Conservation (phyloP, 2,888 invertebrate genomes). For the Trissoscelio sp. region DNA sequence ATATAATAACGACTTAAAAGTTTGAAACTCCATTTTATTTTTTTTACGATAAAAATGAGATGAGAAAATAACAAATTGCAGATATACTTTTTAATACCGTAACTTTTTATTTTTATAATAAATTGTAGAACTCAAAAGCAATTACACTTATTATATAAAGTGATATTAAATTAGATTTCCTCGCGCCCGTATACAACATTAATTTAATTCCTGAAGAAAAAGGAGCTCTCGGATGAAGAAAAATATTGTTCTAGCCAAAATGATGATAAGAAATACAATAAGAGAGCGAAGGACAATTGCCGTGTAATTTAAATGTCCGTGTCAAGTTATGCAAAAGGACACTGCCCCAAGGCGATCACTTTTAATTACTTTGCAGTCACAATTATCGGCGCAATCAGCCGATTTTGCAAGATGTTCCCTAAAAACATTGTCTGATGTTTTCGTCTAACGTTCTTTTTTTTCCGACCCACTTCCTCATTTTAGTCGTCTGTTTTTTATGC, state of each 20-base stretch:
- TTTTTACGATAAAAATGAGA: neutral
- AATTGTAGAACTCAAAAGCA: constrained; percentile 13
- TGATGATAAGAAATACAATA: neutral
- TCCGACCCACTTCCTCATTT: neutral
- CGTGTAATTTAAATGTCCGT: too few species aligned
- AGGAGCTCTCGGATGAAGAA: neutral
- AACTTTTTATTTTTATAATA: constrained; percentile 6
- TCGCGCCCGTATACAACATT: neutral
- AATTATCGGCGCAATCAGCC: constrained; percentile 55
- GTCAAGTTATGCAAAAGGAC: neutral
- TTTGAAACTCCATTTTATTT: too few species aligned
- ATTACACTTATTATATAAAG: constrained; percentile 21
- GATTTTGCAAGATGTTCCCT: too few species aligned
- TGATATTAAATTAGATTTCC: constrained; percentile 17
- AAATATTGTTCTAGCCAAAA: constrained; percentile 9
- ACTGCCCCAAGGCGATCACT: constrained; percentile 54
- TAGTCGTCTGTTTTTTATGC: constrained; percentile 8
- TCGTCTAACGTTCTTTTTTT: neutral
- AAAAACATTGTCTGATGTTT: neutral
- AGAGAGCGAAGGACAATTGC: too few species aligned
- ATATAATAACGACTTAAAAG: too few species aligned
- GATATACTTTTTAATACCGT: neutral
- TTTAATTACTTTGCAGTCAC: constrained; percentile 65
- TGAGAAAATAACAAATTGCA: neutral
- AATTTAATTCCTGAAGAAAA: neutral